Evolutionary conservation across 2,113 vertebrate genomes (phyloP).

Genomic region (Pluvianellus socialis): DNA sequence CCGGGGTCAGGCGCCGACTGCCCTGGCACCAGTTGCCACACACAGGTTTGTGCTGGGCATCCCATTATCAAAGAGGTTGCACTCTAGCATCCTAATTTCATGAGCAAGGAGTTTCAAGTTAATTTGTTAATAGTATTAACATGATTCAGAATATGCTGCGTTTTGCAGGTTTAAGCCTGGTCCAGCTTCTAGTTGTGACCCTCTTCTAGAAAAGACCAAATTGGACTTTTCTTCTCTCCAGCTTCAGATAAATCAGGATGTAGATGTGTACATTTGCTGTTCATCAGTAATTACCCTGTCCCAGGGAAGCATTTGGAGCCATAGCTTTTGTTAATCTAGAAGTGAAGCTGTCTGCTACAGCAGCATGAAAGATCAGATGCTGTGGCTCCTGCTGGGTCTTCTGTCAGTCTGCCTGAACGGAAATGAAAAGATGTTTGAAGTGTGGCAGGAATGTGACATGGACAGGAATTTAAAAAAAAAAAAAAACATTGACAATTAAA

Average conservation of each 20-base stretch:
- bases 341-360: background rate
- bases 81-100: background rate
- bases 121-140: background rate
- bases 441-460: accelerated
- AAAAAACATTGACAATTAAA: background rate
- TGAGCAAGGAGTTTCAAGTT: background rate
- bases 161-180: background rate
- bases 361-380: background rate
- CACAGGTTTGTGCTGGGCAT: background rate
- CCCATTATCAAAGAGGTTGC: background rate
- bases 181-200: background rate
- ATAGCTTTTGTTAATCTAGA: background rate
- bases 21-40: background rate
- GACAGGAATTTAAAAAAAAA: background rate
- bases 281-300: background rate
- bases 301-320: background rate
- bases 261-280: background rate
- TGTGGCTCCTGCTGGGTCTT: background rate
- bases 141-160: accelerated
- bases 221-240: background rate
- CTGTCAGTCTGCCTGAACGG: background rate
- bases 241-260: background rate
- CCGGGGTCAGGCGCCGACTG: background rate
- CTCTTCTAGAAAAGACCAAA: background rate
- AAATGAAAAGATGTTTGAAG: background rate